A percentile compares a stretch with the other conserved stretches of the same genome.
These are phyloP conservation scores for Drosophila burlai DNA, from an alignment of 1,140 invertebrate species.

Conservation along the genomic window DNA sequence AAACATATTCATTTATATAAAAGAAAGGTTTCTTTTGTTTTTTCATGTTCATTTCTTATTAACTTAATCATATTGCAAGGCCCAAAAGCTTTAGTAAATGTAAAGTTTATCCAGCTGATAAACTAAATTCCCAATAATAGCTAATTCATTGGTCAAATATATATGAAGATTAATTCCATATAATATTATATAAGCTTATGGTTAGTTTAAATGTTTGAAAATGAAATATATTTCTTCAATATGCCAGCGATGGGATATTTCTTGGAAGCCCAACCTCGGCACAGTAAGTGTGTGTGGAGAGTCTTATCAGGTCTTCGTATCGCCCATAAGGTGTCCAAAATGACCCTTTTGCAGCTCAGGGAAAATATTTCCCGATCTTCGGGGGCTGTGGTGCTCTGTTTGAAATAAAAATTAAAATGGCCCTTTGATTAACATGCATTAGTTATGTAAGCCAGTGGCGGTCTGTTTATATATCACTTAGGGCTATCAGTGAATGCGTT, in stretches of 20 bases:
- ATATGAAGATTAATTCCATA: conserved; percentile 1
- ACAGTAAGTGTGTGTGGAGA: conserved; percentile 33
- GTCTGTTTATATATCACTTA: conserved; percentile 40
- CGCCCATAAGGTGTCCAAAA: conserved; percentile 41
- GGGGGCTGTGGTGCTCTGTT: conserved; percentile 26
- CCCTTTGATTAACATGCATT: conserved; percentile 71
- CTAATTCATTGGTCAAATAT: conserved; percentile 17
- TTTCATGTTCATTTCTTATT: neutral
- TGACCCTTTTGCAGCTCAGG: conserved; percentile 28
- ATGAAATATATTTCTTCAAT: conserved; percentile 20
- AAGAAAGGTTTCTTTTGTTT: neutral
- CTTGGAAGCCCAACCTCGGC: conserved; percentile 23
- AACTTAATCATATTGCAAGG: neutral
- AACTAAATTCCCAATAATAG: neutral
- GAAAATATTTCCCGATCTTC: conserved; percentile 29
- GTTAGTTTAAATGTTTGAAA: conserved; percentile 12
- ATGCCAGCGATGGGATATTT: conserved; percentile 4
- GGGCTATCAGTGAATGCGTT: conserved; percentile 12
- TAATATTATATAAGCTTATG: no score
- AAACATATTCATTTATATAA: no score
- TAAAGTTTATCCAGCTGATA: conserved; percentile 11
- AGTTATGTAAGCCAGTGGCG: conserved; percentile 74
- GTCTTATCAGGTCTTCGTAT: conserved; percentile 38
- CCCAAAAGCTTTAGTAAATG: neutral
- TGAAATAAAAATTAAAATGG: conserved; percentile 57